Evolutionary conservation across 1,140 invertebrate species (phyloP).

Genomic region (Sycophaga agraensis): DNA sequence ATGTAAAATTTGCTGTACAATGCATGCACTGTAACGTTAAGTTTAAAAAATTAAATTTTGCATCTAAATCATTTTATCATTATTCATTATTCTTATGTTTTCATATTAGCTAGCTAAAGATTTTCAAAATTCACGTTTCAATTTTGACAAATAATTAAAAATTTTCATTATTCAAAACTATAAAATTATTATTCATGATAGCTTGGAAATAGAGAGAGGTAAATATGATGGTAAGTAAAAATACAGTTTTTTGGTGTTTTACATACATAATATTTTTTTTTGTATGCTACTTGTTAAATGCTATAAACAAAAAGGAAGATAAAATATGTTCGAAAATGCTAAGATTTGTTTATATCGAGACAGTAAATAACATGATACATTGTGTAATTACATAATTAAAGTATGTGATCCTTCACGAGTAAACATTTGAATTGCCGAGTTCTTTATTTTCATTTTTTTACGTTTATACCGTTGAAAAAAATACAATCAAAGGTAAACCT

Average conservation of each 20-base stretch:
- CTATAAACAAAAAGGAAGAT: slow-evolving; percentile 43
- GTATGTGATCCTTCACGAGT: slow-evolving; percentile 28
- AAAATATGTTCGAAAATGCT: slow-evolving; percentile 42
- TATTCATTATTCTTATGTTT: no score
- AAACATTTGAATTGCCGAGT: slow-evolving; percentile 28
- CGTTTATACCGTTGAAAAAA: slow-evolving; percentile 21
- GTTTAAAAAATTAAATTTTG: no score
- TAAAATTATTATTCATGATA: no score
- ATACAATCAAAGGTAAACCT: slow-evolving; percentile 11
- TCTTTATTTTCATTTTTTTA: slow-evolving; percentile 13
- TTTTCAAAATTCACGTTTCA: no score
- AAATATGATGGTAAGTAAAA: background rate
- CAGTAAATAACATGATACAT: slow-evolving; percentile 21
- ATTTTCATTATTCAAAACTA: no score
- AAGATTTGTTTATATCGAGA: slow-evolving; percentile 34
- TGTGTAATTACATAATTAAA: slow-evolving; percentile 21
- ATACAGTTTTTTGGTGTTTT: slow-evolving; percentile 25
- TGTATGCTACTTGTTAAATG: slow-evolving; percentile 42
- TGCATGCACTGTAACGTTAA: no score
- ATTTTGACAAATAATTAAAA: no score
- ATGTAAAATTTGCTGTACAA: no score
- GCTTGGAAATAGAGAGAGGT: no score
- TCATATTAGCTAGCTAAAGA: no score
- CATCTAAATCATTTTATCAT: no score
- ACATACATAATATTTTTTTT: slow-evolving; percentile 39